These are phyloP conservation scores for Thymelicus lineola DNA, from an alignment of 2,888 invertebrate genomes.

Conservation along the genomic window DNA sequence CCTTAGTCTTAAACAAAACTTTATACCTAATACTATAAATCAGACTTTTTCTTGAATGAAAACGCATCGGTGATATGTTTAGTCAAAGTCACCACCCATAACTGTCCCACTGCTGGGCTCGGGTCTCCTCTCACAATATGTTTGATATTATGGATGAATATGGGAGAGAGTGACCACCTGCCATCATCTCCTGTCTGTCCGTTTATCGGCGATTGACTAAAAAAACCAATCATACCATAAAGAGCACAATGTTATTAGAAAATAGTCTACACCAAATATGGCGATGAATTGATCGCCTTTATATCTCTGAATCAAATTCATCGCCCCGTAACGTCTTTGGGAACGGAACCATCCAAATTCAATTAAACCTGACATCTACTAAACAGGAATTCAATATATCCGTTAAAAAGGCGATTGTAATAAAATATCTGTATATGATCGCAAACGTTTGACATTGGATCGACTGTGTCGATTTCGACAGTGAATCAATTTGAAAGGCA, in stretches of 20 bases:
- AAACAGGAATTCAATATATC: constrained; percentile 41
- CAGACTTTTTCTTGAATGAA: no score
- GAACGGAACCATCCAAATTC: constrained; percentile 33
- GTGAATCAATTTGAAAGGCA: constrained; percentile 76
- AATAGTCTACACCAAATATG: constrained; percentile 1
- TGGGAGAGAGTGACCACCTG: neutral
- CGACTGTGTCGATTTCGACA: constrained; percentile 76
- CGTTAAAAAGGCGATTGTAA: constrained; percentile 63
- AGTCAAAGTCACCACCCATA: no score
- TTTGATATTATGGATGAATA: neutral
- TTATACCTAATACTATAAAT: no score
- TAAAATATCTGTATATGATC: constrained; percentile 64
- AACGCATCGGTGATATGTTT: no score
- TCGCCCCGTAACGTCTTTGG: constrained; percentile 17
- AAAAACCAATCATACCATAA: constrained; percentile 2
- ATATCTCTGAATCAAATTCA: constrained; percentile 17
- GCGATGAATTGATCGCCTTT: constrained; percentile 11
- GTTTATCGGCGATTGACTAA: neutral
- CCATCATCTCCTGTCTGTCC: no score
- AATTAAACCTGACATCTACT: constrained; percentile 37
- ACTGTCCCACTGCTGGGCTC: no score
- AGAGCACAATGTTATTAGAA: neutral
- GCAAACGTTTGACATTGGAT: constrained; percentile 75
- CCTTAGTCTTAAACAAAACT: no score
- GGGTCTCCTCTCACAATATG: no score